These are phyloP conservation scores for Lochmaea crataegi DNA, from an alignment of 2,888 invertebrate genomes.

Conservation along the genomic window DNA sequence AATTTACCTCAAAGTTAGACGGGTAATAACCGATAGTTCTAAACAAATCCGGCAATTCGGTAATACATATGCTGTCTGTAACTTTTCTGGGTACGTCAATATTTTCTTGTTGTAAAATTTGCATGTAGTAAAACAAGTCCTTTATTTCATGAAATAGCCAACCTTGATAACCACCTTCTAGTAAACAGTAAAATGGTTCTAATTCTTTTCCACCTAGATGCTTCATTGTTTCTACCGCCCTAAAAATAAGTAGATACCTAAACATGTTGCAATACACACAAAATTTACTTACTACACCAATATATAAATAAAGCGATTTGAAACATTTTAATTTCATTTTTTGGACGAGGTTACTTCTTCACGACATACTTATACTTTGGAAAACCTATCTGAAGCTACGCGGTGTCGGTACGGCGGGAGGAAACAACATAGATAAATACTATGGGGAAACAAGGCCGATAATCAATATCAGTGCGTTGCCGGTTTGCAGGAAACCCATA, in stretches of 20 bases:
- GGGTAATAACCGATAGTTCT: conserved; percentile 81
- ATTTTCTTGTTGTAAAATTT: conserved; percentile 78
- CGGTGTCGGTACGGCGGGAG: too few relatives aligned
- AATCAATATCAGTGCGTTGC: too few relatives aligned
- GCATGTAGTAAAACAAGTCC: conserved; percentile 82
- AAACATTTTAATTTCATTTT: too few relatives aligned
- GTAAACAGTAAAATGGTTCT: conserved; percentile 76
- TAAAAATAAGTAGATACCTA: conserved; percentile 37
- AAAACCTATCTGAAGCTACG: too few relatives aligned
- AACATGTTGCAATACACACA: not conserved
- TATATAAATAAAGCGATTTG: too few relatives aligned
- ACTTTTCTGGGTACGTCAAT: conserved; percentile 72
- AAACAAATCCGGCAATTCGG: conserved; percentile 79
- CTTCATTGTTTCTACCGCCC: conserved; percentile 66
- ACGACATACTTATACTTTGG: too few relatives aligned
- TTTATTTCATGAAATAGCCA: conserved; percentile 79
- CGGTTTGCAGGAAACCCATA: too few relatives aligned
- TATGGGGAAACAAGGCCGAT: too few relatives aligned
- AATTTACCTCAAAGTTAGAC: conserved; percentile 76
- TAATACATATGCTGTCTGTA: conserved; percentile 71
- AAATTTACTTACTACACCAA: too few relatives aligned
- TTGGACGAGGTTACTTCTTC: too few relatives aligned
- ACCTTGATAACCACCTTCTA: conserved; percentile 78
- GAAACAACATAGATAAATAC: too few relatives aligned
- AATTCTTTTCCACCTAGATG: conserved; percentile 70